Evolutionary conservation across 1,140 invertebrate species (phyloP).

Genomic region (Luehdorfia chinensis): DNA sequence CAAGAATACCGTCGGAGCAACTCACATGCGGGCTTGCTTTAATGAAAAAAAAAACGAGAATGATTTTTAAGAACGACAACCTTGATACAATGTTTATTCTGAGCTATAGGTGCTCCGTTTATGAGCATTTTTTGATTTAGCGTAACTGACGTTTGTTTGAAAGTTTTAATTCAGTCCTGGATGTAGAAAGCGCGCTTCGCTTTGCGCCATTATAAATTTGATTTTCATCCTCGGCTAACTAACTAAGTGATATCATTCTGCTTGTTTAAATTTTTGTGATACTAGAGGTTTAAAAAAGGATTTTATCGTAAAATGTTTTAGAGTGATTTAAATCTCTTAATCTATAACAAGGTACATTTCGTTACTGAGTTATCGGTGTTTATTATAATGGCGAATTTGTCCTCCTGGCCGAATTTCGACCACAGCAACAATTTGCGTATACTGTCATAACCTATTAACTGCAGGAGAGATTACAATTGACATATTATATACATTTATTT

Average conservation of each 20-base stretch:
- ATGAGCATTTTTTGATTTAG: slow-evolving; percentile 40
- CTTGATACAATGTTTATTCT: slow-evolving; percentile 54
- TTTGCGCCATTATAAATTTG: slow-evolving; percentile 5
- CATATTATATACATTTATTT: too few species aligned
- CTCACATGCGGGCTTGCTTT: slow-evolving; percentile 46
- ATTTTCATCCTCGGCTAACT: background rate
- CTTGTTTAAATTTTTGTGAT: too few species aligned
- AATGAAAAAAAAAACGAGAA: slow-evolving; percentile 63
- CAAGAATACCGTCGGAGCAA: slow-evolving; percentile 63
- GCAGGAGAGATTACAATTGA: too few species aligned
- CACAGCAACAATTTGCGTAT: too few species aligned
- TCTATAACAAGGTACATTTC: too few species aligned
- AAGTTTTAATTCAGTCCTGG: slow-evolving; percentile 28
- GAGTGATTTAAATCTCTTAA: too few species aligned
- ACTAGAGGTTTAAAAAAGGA: background rate
- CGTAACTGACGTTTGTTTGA: slow-evolving; percentile 41
- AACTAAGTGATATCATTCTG: slow-evolving; percentile 3
- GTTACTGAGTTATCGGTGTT: too few species aligned
- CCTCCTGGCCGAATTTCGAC: too few species aligned
- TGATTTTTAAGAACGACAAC: slow-evolving; percentile 71
- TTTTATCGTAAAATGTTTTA: slow-evolving; percentile 7
- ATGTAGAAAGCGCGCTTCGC: slow-evolving; percentile 9
- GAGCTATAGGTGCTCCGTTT: slow-evolving; percentile 39
- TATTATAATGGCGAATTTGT: too few species aligned
- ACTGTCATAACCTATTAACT: too few species aligned